Evolutionary conservation across 2,113 vertebrate species (phyloP).

Genomic region (Charadrius vociferus): DNA sequence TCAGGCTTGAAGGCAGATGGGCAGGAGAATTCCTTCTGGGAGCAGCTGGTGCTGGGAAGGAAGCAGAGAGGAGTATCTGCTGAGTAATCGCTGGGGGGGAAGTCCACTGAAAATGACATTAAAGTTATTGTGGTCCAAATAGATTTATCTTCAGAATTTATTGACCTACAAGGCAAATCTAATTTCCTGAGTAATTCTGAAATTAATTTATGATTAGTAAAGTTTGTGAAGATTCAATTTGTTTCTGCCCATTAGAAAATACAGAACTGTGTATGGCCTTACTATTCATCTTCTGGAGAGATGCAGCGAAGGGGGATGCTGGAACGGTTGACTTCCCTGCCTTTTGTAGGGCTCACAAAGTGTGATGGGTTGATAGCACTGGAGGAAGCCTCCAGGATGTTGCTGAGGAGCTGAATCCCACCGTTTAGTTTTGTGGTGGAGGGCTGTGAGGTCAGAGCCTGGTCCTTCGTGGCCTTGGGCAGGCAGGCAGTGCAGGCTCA

Average conservation of each 20-base stretch:
- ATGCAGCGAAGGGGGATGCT: neutral
- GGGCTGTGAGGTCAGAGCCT: neutral
- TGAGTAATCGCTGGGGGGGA: neutral
- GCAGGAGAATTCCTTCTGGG: constrained; percentile 6
- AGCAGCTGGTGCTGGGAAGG: constrained; percentile 4
- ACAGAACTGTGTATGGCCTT: neutral
- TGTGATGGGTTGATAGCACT: neutral
- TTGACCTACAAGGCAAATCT: neutral
- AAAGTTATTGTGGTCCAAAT: neutral
- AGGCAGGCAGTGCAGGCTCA: neutral
- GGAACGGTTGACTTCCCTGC: neutral
- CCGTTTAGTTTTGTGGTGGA: neutral
- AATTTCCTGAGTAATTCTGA: neutral
- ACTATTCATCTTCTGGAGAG: neutral
- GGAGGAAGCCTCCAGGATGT: neutral
- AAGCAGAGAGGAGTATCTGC: neutral
- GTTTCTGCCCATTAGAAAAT: neutral
- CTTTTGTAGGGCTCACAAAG: neutral
- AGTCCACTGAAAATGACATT: neutral
- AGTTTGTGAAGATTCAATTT: neutral
- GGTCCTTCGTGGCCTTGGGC: rapidly evolving
- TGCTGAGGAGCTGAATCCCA: neutral
- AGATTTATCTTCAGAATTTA: neutral
- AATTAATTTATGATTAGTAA: neutral
- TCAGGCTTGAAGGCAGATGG: neutral